Evolutionary conservation across 1,140 invertebrate genomes (phyloP).

Genomic region (Philotrypesis tridentata): DNA sequence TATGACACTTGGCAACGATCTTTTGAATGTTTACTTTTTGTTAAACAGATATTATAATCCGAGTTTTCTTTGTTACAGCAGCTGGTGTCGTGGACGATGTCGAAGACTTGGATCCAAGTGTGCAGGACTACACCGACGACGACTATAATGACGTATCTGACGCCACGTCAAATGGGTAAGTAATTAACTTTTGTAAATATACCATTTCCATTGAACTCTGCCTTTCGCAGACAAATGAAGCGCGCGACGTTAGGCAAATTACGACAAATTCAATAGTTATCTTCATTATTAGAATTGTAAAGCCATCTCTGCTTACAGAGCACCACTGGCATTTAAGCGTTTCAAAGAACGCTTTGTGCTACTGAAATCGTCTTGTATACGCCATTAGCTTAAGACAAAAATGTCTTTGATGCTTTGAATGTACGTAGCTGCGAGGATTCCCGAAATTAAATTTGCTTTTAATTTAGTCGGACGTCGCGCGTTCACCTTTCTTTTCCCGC

Average conservation of each 20-base stretch:
- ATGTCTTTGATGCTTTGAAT: background rate
- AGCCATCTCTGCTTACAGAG: no score
- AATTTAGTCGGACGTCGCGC: background rate
- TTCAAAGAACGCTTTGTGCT: constrained; percentile 14
- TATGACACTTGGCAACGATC: no score
- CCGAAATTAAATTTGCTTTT: constrained; percentile 29
- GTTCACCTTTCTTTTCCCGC: background rate
- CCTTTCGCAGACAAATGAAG: background rate
- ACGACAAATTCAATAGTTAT: background rate
- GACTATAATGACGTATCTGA: constrained; percentile 65
- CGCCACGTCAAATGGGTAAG: constrained; percentile 60
- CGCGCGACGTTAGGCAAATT: background rate
- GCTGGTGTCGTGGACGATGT: constrained; percentile 23
- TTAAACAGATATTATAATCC: background rate
- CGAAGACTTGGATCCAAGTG: constrained; percentile 58
- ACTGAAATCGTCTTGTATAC: background rate
- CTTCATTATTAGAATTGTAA: constrained; percentile 7
- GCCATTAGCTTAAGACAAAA: background rate
- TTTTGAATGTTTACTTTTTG: no score
- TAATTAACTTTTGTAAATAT: background rate
- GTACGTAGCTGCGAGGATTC: background rate
- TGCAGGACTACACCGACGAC: constrained; percentile 62
- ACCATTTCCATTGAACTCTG: no score
- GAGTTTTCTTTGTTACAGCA: background rate
- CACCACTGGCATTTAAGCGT: background rate